Base-by-base conservation (phyloP, 2,797 vertebrate species). In the Pagetopsis macropterus region DNA sequence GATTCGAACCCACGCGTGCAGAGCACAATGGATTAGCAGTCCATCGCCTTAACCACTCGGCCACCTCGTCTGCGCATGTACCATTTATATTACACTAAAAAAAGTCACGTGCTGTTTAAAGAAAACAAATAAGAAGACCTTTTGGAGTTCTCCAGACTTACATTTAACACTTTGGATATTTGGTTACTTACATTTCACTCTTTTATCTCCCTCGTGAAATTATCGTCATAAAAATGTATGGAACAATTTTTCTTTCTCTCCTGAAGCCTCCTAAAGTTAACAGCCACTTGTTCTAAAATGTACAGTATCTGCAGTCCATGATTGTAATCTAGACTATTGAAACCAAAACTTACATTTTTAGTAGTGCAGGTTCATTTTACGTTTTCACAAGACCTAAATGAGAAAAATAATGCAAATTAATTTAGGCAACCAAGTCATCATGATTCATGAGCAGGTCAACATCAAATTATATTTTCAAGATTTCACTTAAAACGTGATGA, bases 41-140 rank as follows among this genome's bases (percentile, higher is more conserved):
- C 96, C 96, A 97, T 97, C 96, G 95, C 96, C 96, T 97, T 98
- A 96, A 97, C 96, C 96, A 94, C 94, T 94, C 94, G 93, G 94
- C 94, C 94, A 95, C 94, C 94, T 94, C 94, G 94, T 94, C 93
- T 37, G 33, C 33, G 33, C 8, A 37, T 37, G 33, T 37, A 37
- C 8, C 0, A 6, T 37, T 9, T 37, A 37, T 37, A 37, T 37
- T 6, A 37, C 6, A 37, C 33, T 27, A 0, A 37, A 6, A 37
- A 37, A 37, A 9, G 33, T 37, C 33, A 37, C 33, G 33, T 37
- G 33, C 4, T 37, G 33, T 37, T 37, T 37, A 37, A 37, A 37
- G 2, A 37, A 37, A 37, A 37, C 1, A 37, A 37, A 37, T 9
- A 37, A 37, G 1, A 37, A 37, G 6, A 37, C 27, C 4, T 27